Evolutionary conservation across 2,113 vertebrate species (phyloP), one percentile per base, ranked within the genome.

Genomic region (Psammodynastes pulverulentus): DNA sequence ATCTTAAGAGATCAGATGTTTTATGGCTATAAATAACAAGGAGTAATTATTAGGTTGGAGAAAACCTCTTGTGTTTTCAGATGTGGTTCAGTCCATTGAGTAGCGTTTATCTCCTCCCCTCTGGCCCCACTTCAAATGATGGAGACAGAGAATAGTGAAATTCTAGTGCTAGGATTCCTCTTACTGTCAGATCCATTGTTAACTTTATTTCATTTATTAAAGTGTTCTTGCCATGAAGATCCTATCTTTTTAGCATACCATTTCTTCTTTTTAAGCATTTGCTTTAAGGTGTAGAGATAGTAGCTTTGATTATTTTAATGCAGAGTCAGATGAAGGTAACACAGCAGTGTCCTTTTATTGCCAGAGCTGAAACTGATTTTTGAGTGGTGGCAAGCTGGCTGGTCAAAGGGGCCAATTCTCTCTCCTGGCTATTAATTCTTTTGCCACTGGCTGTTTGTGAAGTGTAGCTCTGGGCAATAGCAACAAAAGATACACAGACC

Each of bases 1-100:
- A 96, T 91, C 87, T 53, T 62, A 86, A 0, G 48, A 45, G n/a
- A 92, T 43, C 87, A 21, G 34, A 92, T 53, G 45, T 15, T 1
- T 3, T 92, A 84, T 54, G 88, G 0, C 0, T 21, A 7, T 93
- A 91, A 91, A 95, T 93, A 43, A 0, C 8, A 91, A 89, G 88
- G 10, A 12, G 88, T 2, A 0, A 56, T 94, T 92, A 92, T 90
- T 67, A 34, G 89, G 51, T 15, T 0, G 90, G 88, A 79, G 43
- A 86, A 96, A 96, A 93, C 93, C 94, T 90, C 43, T 92, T 94
- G 89, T 46, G 93, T 92, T 89, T 94, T 91, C 85, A 94, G 94
- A 89, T 95, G 93, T 98, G 98, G 98, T 98, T 98, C 96, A 96
- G 97, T 96, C 97, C 97, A 94, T 96, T 95, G 97, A 98, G 96